Evolutionary conservation across 2,797 vertebrate genomes (phyloP), one percentile per base, ranked within the genome.

Genomic region (Chaetophractus vellerosus): DNA sequence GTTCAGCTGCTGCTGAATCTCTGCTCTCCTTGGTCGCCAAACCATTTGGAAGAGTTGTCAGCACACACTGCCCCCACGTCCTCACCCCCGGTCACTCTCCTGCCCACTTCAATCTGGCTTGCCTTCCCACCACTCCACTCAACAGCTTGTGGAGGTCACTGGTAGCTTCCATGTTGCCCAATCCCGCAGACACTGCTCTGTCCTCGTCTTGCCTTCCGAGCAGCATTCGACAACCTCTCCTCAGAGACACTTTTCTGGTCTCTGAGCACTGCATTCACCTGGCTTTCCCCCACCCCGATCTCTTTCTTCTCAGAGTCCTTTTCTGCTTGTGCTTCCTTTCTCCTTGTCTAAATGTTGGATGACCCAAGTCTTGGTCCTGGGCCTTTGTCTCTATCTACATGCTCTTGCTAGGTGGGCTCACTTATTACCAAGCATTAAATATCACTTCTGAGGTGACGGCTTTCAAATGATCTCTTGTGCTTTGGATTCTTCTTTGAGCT

Each of bases 381-480:
- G 55, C 63, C 16, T 31, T 1, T 64, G 41, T 50, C 74, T 81
- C 28, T 24, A 14, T 71, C 48, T 31, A 21, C 15, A 4, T 4
- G 2, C 36, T 23, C 88, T 87, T 2, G 2, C 57, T 10, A 5
- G 36, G 33, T 57, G 33, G 52, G 28, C 52, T 45, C 38, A 64
- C 45, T 14, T 18, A 0, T 64, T 41, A 26, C 23, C 18, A 10
- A 11, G 8, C 33, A 72, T 45, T 31, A 33, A 79, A 14, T 72
- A 26, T 36, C 2, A 0, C 55, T 9, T 59, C 0, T n/a, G n/a
- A 2, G 66, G 63, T 38, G 61, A 69, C 31, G 33, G 48, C 19
- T 33, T 76, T 26, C 26, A 64, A 3, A 66, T 71, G 71, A 36
- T 90, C 76, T 52, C 7, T 68, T 82, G 26, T 64, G 16, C 24